Base-by-base conservation (phyloP, 2,797 vertebrate genomes). In the Iguana delicatissima region DNA sequence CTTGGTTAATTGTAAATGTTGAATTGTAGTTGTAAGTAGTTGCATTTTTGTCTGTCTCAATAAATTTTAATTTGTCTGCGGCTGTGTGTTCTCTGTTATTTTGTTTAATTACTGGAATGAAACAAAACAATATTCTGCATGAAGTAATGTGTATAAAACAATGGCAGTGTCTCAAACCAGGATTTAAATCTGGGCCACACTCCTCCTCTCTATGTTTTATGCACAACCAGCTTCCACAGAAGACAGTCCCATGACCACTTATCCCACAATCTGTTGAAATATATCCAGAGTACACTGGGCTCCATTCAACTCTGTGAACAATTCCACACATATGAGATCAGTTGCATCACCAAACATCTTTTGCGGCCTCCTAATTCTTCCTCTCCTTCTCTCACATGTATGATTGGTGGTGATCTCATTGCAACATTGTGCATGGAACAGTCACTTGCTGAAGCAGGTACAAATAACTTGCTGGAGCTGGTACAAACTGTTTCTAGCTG, bases 51-150 rank as follows among this genome's bases (percentile, higher is more conserved):
- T 98, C 98, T 97, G 97, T 98, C 97, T 98, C 96, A 98, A 98
- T 98, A 98, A 98, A 98, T 98, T 97, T 97, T 97, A 98, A 97
- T 98, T 97, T 98, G 96, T 98, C 98, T 97, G 97, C 93, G 97
- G 94, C 72, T 91, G 90, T 92, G 91, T 89, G 82, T 82, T 90
- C 92, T 92, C 85, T 92, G 95, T 94, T 90, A n/a, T 94, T 90
- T 93, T 81, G 82, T 89, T 69, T 87, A 85, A 89, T 82, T 91
- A 67, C 4, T 35, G 50, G 88, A 89, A 93, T 89, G 82, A 74
- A 89, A 73, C 20, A 81, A 93, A 94, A 26, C 79, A 22, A 82
- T 38, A 87, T 72, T 16, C n/a, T 85, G 55, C 85, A 67, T 38
- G 82, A 87, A 94, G 94, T 89, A 46, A 80, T 89, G 14, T 80